These are phyloP conservation scores for Thamnophis sirtalis DNA, from an alignment of 2,113 vertebrate species.

Conservation along the genomic window DNA sequence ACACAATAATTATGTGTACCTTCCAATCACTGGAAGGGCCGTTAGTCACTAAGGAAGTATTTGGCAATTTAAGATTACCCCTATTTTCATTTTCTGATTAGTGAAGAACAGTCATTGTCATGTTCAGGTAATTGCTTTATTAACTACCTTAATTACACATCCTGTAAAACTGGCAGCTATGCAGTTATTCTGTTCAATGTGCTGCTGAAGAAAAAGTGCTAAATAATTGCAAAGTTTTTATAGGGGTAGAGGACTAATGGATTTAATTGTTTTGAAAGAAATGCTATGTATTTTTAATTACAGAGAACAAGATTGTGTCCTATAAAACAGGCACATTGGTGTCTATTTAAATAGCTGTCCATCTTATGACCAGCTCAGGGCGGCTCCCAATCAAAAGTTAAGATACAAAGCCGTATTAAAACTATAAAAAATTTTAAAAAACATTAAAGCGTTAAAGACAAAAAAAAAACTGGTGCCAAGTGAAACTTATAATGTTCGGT, in stretches of 20 bases:
- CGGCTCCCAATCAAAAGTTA: background rate
- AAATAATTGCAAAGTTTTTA: conserved; percentile 63
- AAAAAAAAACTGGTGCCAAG: background rate
- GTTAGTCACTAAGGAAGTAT: conserved; percentile 55
- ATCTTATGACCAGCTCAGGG: background rate
- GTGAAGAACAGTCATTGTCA: conserved; percentile 52
- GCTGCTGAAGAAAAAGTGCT: conserved; percentile 62
- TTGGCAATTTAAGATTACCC: conserved; percentile 64
- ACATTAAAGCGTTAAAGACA: background rate
- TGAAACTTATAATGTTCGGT: background rate
- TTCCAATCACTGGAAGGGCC: conserved; percentile 54
- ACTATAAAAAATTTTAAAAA: background rate
- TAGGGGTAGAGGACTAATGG: conserved; percentile 34
- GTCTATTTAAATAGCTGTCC: background rate
- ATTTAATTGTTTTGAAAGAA: conserved; percentile 44
- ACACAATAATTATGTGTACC: conserved; percentile 62
- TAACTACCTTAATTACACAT: conserved; percentile 70
- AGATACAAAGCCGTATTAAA: background rate
- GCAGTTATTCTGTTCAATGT: conserved; percentile 62
- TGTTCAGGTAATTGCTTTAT: conserved; percentile 73
- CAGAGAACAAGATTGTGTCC: background rate
- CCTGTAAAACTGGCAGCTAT: conserved; percentile 63
- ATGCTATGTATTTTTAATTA: background rate
- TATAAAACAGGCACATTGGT: background rate
- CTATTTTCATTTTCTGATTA: conserved; percentile 68